Base-by-base conservation (phyloP, 2,113 vertebrate species). In the Calidris pygmaea region DNA sequence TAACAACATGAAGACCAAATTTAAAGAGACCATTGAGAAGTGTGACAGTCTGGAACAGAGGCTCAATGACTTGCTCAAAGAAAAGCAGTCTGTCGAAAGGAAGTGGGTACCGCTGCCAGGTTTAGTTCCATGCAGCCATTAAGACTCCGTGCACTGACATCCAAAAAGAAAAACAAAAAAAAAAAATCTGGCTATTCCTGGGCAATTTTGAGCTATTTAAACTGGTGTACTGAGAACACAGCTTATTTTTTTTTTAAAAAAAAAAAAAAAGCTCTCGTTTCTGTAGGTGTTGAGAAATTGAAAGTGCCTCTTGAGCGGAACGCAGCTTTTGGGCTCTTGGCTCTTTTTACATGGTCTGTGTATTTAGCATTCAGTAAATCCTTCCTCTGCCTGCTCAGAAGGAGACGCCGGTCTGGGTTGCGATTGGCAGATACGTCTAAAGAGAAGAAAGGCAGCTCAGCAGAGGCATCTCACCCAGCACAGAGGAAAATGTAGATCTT, bases 11-110 rank as follows among this genome's bases (percentile, higher is more conserved):
- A 99, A 99, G 98, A 97, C 98, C 20, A 99, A 99, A 93, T 99
- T 99, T 97, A 99, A 99, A 98, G 99, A 99, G 97, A 99, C 99
- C 17, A 98, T 99, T 97, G 99, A 99, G 96, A 99, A 99, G 91
- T 99, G 99, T 90, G 99, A 99, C 90, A 99, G 98, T 88, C 93
- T 99, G 97, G 99, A 99, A 93, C 98, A 98, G 63, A 98, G 98
- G 76, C 95, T 99, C n/a, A 99, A 98, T 79, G 99, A 99, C 72
- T 97, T 99, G 26, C 96, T 98, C 66, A 99, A 99, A 97, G 99
- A 99, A 74, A 99, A 99, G 95, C 99, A 99, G 94, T 97, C 98
- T 87, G 82, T 99, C 15, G 99, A 99, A 82, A 99, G 99, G 93
- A 99, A 99, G 99, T 99, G 98, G 55, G 98, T 97, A 92, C 83